Base-by-base conservation (phyloP, 2,797 vertebrate genomes). In the Micrastur ruficollis region DNA sequence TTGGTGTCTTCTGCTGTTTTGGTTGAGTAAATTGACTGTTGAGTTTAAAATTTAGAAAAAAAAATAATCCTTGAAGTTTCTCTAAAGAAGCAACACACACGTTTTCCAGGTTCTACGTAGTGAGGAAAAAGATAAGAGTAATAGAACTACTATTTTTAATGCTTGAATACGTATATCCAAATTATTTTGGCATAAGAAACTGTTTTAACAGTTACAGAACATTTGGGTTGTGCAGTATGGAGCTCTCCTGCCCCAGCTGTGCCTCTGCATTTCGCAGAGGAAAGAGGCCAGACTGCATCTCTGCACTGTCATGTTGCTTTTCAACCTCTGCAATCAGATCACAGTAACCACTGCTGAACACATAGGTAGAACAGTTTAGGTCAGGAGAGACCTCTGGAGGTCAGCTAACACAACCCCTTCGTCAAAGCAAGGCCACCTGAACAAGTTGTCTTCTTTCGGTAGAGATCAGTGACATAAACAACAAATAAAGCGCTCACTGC, bases 321-420 rank as follows among this genome's bases (percentile, higher is more conserved):
- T 58, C 53, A 44, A 8, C 42, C 65, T 20, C 49, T 29, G 44
- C 7, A 17, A 31, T 20, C 22, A 5, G 22, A 19, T 18, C 72
- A 6, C 0, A 0, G 40, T 29, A 14, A 19, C 47, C 65, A 0
- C 17, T 71, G 74, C 74, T 46, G 53, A 17, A 66, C 53, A 44
- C 56, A 53, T 44, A 11, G 27, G 55, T 11, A 50, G 19, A 27
- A 23, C 9, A 17, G 20, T 23, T 16, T 18, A 68, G 52, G 70
- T 42, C 25, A 53, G 71, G 46, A 78, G 80, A 62, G 86, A 81
- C 58, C 76, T 71, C 86, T 44, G 21, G 52, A 79, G 73, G 53
- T 32, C 89, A 68, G 8, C 66, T 26, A 19, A 23, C 1, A 3
- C 61, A 82, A 56, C 4, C 42, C 56, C 55, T 7, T 0, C 66